Evolutionary conservation across 2,888 invertebrate species (phyloP).

Genomic region (Drosophila lutescens): DNA sequence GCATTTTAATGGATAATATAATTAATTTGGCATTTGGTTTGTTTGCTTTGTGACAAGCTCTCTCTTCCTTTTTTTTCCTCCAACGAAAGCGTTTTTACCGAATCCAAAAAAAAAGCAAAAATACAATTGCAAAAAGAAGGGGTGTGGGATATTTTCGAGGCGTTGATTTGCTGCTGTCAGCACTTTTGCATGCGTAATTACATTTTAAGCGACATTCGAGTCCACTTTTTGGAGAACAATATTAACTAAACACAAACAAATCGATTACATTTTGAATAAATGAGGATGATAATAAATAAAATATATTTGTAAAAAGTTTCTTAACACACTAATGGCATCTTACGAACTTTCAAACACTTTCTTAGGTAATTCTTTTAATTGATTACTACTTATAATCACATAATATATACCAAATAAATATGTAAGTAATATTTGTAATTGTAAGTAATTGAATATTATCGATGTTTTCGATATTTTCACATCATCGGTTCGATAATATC

Average conservation of each 20-base stretch:
- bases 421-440: too few relatives aligned
- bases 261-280: too few relatives aligned
- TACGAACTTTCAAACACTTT: too few relatives aligned
- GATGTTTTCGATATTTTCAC: too few relatives aligned
- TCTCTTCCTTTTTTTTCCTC: not conserved
- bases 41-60: slow-evolving; percentile 4
- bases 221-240: slow-evolving; percentile 11
- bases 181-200: slow-evolving; percentile 59
- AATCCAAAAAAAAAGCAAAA: not conserved
- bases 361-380: too few relatives aligned
- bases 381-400: too few relatives aligned
- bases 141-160: not conserved
- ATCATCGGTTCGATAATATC: too few relatives aligned
- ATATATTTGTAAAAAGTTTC: too few relatives aligned
- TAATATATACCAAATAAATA: too few relatives aligned
- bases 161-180: slow-evolving; percentile 55
- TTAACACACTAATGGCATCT: too few relatives aligned
- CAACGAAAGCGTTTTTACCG: not conserved
- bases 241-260: slow-evolving; percentile 15
- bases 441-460: too few relatives aligned
- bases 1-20: slow-evolving; percentile 45
- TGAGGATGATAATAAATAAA: too few relatives aligned
- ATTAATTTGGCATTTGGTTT: slow-evolving; percentile 49
- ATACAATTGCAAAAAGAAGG: slow-evolving; percentile 1
- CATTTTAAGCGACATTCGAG: slow-evolving; percentile 46